Evolutionary conservation across 2,113 vertebrate species (phyloP), one percentile per base, ranked within the genome.

Genomic region (Theristicus caerulescens): DNA sequence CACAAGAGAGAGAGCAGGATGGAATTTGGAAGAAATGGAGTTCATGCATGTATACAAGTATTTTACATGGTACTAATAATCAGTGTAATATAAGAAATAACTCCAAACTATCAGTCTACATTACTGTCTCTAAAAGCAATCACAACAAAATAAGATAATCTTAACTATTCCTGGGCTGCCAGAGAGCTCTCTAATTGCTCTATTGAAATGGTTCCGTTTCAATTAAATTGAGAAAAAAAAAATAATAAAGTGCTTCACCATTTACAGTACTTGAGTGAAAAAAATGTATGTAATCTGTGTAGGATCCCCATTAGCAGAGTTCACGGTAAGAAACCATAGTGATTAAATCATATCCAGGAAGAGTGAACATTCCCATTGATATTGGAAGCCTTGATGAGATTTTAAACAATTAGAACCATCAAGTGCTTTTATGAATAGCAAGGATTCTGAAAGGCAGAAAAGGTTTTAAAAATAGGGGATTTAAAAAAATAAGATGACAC

Each of bases 291-390:
- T 40, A 91, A 55, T 88, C 40, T 86, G n/a, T 32, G 94, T 84
- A 94, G 91, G 64, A 64, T 94, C 21, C 49, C 42, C 69, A 90
- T 92, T 96, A 95, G 58, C 64, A 85, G 42, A 44, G 81, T 93
- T 96, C 89, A 88, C 32, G 29, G 91, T 74, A 87, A 85, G 62
- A 88, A 97, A 88, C 46, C 46, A 82, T 21, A 62, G 76, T 95
- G 76, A 96, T 95, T 97, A 95, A 95, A 95, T 91, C 90, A 94
- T 85, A 96, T 58, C 85, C 36, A 86, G 76, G 90, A 93, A 95
- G 59, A 88, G 52, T 70, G 77, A 76, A 84, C n/a, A 51, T 32
- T 78, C 51, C 62, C 46, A 94, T 73, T 69, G 40, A 78, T 84
- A 85, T 6, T 77, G 83, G 65, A 90, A 65, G 40, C 67, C n/a